Evolutionary conservation across 2,113 vertebrate species (phyloP).

Genomic region (Eublepharis macularius): DNA sequence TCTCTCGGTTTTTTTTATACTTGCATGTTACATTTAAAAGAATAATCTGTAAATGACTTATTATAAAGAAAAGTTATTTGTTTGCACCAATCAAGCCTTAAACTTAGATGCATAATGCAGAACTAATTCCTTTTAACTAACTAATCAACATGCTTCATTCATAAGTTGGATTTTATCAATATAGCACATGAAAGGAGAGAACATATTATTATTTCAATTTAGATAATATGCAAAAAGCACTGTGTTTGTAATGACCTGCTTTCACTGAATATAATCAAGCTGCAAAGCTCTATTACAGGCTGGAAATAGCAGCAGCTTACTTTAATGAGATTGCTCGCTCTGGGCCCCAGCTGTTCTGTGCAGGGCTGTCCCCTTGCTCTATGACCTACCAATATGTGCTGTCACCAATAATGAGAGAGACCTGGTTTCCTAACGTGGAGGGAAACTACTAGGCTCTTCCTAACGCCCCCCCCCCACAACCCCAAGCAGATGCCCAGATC

Average conservation of each 20-base stretch:
- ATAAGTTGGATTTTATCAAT: slow-evolving; percentile 80
- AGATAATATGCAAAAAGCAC: slow-evolving; percentile 75
- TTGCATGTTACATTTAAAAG: slow-evolving; percentile 66
- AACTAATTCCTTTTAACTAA: slow-evolving; percentile 81
- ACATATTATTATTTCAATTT: slow-evolving; percentile 80
- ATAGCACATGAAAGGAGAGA: slow-evolving; percentile 74
- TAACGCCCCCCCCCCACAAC: too few relatives aligned
- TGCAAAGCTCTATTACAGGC: slow-evolving; percentile 83
- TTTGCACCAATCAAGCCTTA: slow-evolving; percentile 72
- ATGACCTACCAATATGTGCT: slow-evolving; percentile 76
- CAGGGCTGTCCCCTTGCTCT: slow-evolving; percentile 74
- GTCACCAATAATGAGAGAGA: slow-evolving; percentile 75
- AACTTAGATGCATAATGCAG: slow-evolving; percentile 69
- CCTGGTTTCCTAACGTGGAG: slow-evolving; percentile 74
- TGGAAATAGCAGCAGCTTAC: slow-evolving; percentile 89
- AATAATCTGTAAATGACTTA: slow-evolving; percentile 65
- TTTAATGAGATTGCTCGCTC: slow-evolving; percentile 89
- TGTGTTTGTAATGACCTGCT: slow-evolving; percentile 80
- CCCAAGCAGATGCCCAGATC: slow-evolving; percentile 61
- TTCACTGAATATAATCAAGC: slow-evolving; percentile 83
- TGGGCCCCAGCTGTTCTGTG: slow-evolving; percentile 78
- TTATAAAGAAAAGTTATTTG: slow-evolving; percentile 70
- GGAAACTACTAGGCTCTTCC: slow-evolving; percentile 67
- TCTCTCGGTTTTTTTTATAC: slow-evolving; percentile 59
- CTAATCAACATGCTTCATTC: slow-evolving; percentile 81